phyloP scores from a whole-genome alignment of 23 tunicate species.

The Clavelina lepadiformis region DNA sequence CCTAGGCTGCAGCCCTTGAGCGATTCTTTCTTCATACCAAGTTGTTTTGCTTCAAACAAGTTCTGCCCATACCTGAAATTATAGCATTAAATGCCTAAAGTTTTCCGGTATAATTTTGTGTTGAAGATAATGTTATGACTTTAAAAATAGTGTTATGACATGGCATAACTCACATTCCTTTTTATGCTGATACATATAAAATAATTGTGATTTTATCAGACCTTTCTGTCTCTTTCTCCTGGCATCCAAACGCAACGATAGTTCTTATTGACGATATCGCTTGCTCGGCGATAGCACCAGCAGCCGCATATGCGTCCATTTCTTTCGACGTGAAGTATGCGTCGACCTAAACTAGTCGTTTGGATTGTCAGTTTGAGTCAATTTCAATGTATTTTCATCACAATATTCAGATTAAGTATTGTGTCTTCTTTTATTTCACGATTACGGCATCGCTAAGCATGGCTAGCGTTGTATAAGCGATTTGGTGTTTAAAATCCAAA shows the following conservation, averaged over 20 bases:
- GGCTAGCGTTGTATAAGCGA: too few relatives aligned
- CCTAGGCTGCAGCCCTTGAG: neutral
- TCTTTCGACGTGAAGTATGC: slow-evolving; percentile 29
- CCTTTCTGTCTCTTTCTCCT: slow-evolving; percentile 21
- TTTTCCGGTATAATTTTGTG: neutral
- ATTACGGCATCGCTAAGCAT: too few relatives aligned
- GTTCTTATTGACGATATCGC: slow-evolving; percentile 44
- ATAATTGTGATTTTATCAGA: too few relatives aligned
- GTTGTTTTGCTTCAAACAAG: neutral
- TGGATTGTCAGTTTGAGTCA: neutral
- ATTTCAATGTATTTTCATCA: too few relatives aligned
- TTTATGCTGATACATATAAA: too few relatives aligned
- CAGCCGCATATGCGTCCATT: slow-evolving; percentile 36
- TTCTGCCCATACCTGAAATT: neutral
- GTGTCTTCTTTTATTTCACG: too few relatives aligned
- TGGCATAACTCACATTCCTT: too few relatives aligned
- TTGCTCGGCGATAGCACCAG: slow-evolving; percentile 52
- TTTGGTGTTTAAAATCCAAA: too few relatives aligned
- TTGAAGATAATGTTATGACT: too few relatives aligned
- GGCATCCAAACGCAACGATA: slow-evolving; percentile 39
- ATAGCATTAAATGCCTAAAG: neutral
- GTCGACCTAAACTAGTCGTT: neutral
- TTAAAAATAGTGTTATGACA: too few relatives aligned
- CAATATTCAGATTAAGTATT: too few relatives aligned
- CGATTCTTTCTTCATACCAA: slow-evolving; percentile 2